Evolutionary conservation across 2,888 invertebrate genomes (phyloP).

Genomic region (Agriopis leucophaearia): DNA sequence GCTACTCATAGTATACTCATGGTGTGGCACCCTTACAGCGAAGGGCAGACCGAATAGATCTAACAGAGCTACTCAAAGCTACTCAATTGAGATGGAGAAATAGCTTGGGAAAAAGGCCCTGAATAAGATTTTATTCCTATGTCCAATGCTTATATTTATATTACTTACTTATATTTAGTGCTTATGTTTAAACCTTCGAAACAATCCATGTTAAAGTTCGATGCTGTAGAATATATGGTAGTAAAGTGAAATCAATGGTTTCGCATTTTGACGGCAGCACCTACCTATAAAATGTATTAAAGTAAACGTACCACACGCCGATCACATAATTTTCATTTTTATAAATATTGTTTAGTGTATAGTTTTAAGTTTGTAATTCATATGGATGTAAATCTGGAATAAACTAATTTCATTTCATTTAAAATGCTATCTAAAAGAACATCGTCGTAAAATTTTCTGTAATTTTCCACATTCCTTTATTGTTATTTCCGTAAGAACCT

Average conservation of each 20-base stretch:
- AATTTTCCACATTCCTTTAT: too few species aligned
- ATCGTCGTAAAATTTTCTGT: too few species aligned
- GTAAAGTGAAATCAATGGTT: conserved; percentile 49
- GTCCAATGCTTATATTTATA: too few species aligned
- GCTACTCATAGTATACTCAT: conserved; percentile 56
- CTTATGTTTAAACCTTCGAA: background rate
- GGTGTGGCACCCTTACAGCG: conserved; percentile 64
- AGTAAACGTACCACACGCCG: too few species aligned
- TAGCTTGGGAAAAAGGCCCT: conserved; percentile 48
- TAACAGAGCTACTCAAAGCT: conserved; percentile 44
- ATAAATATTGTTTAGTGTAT: too few species aligned
- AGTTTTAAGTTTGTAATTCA: too few species aligned
- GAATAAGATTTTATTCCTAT: too few species aligned
- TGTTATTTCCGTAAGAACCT: too few species aligned
- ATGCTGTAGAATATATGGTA: conserved; percentile 2
- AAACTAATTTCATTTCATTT: too few species aligned
- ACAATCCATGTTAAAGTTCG: background rate
- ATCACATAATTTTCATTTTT: too few species aligned
- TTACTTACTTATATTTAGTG: background rate
- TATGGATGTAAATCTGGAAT: too few species aligned
- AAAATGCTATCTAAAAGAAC: too few species aligned
- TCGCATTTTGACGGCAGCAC: conserved; percentile 14
- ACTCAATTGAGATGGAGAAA: conserved; percentile 45
- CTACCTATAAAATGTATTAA: background rate
- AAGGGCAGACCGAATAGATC: conserved; percentile 47